A percentile compares a stretch with the other conserved stretches of the same genome.
Conservation (phyloP, 2,113 vertebrate species). For the Tonatia bakeri region DNA sequence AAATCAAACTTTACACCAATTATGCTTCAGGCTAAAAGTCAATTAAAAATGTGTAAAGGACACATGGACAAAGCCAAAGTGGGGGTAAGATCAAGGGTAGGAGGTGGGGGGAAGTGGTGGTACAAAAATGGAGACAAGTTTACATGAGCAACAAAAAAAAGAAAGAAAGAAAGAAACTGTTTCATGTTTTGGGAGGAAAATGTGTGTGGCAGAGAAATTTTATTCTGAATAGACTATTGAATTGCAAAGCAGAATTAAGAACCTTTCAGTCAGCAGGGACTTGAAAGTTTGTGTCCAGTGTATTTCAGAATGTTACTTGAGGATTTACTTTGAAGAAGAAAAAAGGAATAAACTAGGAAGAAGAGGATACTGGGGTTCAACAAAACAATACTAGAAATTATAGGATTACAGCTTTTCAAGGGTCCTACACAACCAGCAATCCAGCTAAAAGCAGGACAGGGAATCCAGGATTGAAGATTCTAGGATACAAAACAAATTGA, state of each 20-base stretch:
- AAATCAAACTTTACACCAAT: not conserved
- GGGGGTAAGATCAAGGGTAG: too few species aligned
- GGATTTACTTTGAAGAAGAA: not conserved
- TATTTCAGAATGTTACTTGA: not conserved
- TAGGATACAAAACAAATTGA: not conserved
- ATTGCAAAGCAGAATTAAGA: not conserved
- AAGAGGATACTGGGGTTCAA: not conserved
- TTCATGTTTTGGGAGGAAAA: not conserved
- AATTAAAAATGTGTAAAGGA: not conserved
- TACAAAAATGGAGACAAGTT: too few species aligned
- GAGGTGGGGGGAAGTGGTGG: too few species aligned
- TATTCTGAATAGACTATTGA: not conserved
- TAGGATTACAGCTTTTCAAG: not conserved
- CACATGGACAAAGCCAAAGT: too few species aligned
- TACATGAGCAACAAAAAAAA: not conserved
- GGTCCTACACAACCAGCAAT: not conserved
- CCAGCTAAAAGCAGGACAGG: not conserved
- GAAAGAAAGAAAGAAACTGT: not conserved
- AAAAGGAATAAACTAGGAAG: not conserved
- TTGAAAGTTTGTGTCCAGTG: not conserved
- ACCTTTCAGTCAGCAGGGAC: not conserved
- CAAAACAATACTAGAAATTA: not conserved
- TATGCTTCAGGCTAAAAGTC: not conserved
- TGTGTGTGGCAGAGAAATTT: not conserved
- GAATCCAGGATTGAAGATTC: not conserved